phyloP scores from a whole-genome alignment of 1,140 invertebrate genomes.

The Lordiphosa stackelbergi region DNA sequence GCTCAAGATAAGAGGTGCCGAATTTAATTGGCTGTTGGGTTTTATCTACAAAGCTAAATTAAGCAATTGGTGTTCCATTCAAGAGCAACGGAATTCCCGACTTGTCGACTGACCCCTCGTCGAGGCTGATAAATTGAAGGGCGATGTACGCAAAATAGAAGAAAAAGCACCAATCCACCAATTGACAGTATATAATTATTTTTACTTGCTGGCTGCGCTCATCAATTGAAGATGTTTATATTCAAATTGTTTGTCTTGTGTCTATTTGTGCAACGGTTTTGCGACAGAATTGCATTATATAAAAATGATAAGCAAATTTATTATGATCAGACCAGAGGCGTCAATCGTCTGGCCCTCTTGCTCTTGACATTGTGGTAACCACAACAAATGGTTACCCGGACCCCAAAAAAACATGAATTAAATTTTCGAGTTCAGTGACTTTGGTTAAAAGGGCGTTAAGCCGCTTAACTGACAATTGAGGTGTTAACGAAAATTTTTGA shows the following conservation, averaged over 20 bases:
- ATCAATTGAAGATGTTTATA: conserved; percentile 7
- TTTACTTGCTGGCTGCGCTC: no score
- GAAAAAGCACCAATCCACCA: no score
- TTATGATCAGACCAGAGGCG: background rate
- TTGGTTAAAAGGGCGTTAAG: conserved; percentile 16
- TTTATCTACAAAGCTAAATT: conserved; percentile 4
- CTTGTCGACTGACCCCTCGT: conserved; percentile 1
- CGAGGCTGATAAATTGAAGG: conserved; percentile 29
- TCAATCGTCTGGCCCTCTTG: background rate
- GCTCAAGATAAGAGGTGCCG: conserved; percentile 22
- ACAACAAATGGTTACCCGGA: conserved; percentile 7
- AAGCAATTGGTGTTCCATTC: conserved; percentile 6
- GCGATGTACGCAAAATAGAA: conserved; percentile 11
- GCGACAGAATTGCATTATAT: conserved; percentile 4
- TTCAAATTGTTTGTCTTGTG: background rate
- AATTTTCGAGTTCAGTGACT: conserved; percentile 54
- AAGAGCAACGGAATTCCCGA: background rate
- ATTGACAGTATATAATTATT: no score
- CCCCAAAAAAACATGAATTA: conserved; percentile 1
- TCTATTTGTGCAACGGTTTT: conserved; percentile 1
- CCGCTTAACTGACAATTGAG: conserved; percentile 22
- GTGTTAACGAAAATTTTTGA: conserved; percentile 4
- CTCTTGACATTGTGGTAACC: conserved; percentile 1
- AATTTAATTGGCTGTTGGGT: conserved; percentile 23
- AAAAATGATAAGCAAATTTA: conserved; percentile 18